These are phyloP conservation scores for Drepana arcuata DNA, from an alignment of 1,140 invertebrate species.

Conservation along the genomic window DNA sequence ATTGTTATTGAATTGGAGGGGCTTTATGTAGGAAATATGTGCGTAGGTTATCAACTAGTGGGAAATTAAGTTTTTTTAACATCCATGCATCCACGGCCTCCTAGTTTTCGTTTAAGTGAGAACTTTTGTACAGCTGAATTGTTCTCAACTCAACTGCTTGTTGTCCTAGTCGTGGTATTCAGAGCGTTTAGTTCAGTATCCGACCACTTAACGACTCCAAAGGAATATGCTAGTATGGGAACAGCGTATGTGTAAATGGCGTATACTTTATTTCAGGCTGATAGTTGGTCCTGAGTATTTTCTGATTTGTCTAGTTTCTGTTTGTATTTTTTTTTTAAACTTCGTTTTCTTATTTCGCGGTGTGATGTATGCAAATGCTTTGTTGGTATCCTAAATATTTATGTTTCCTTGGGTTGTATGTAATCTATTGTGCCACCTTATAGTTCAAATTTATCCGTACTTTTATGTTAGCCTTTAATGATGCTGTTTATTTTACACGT, in stretches of 20 bases:
- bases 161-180: slow-evolving; percentile 1
- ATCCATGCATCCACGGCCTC: slow-evolving; percentile 4
- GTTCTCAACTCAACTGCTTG: slow-evolving; percentile 1
- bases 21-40: neutral
- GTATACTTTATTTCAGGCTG: slow-evolving; percentile 1
- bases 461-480: slow-evolving; percentile 1
- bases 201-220: neutral
- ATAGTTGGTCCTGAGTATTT: slow-evolving; percentile 5
- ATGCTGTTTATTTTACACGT: slow-evolving; percentile 6
- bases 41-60: slow-evolving; percentile 3
- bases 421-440: neutral
- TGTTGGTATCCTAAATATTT: slow-evolving; percentile 6
- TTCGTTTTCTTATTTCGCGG: slow-evolving; percentile 4
- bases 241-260: too few relatives aligned
- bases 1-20: slow-evolving; percentile 1
- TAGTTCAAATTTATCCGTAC: too few relatives aligned
- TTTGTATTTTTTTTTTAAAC: slow-evolving; percentile 7
- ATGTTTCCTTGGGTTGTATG: slow-evolving; percentile 2
- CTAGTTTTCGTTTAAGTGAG: slow-evolving; percentile 4
- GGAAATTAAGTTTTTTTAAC: slow-evolving; percentile 8
- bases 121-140: slow-evolving; percentile 5
- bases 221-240: too few relatives aligned
- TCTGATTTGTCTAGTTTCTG: slow-evolving; percentile 2
- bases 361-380: slow-evolving; percentile 3
- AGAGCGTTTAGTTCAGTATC: slow-evolving; percentile 3